Evolutionary conservation across 2,797 vertebrate genomes (phyloP), one percentile per base, ranked within the genome.

Genomic region (Podargus strigoides): DNA sequence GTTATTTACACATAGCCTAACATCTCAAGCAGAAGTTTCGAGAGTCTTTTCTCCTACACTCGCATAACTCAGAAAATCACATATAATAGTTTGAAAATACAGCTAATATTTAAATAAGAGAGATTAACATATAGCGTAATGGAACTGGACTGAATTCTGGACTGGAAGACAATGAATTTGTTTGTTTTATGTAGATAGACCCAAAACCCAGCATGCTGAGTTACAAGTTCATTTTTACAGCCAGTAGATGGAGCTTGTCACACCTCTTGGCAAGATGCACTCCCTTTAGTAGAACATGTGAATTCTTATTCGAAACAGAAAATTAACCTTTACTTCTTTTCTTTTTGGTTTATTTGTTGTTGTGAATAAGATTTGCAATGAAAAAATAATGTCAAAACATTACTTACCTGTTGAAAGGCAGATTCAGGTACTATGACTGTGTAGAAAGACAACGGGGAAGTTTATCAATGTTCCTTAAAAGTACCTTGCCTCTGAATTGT

Each of bases 201-300:
- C 7, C 32, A 42, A 83, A 87, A 12, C 12, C 36, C 12, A 1
- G 22, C 0, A 1, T 10, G 23, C 53, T 36, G 58, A 50, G 32
- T 52, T 83, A 60, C 37, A 41, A 78, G 36, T 83, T 87, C 42
- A 28, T 55, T 89, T 82, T 46, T 44, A 18, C 10, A 82, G 81
- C 86, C 96, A 76, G 90, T 90, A 97, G 96, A 76, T 95, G 96
- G 96, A 91, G 95, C 84, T 69, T 95, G 68, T n/a, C n/a, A 63
- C 66, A 68, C 68, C 82, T 85, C 80, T 74, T 74, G 80, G 44
- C 53, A 62, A 73, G 72, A 17, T 41, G 52, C 7, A 4, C 14
- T 68, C 32, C 7, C 11, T 18, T 58, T 2, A 49, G 17, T 9
- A 14, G 3, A 56, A 23, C 47, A 23, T 14, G 37, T 19, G 55